Evolutionary conservation across 2,797 vertebrate genomes (phyloP), one percentile per base, ranked within the genome.

Genomic region (Sparus aurata): DNA sequence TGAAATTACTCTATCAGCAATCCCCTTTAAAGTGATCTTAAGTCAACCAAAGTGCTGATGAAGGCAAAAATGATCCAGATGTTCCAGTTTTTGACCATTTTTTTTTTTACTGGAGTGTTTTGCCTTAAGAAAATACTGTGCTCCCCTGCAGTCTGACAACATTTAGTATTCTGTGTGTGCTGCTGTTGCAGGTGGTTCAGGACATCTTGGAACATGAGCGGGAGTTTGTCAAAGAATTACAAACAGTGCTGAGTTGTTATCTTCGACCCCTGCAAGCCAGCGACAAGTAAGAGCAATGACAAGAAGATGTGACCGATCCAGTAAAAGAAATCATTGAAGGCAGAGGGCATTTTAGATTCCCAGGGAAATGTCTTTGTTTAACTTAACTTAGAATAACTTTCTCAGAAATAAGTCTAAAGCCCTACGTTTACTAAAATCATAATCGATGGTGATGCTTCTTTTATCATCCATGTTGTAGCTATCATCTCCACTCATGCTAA

Each of bases 181-280:
- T 82, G 63, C 64, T 64, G 74, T 84, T 72, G 22, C 93, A 99
- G 98, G 98, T 99, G 62, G 97, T 99, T 34, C 97, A 99, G 91
- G 98, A 98, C 94, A 98, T 99, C 91, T 91, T 99, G 95, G 98
- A 99, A 82, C 97, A 97, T 34, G 98, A 99, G 92, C 96, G 96
- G 73, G 98, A 98, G 86, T 99, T 98, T 92, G 95, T 97, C 58
- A 99, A 98, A 94, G 98, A 99, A 80, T 93, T 99, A 38, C 98
- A 98, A 82, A 94, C 95, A 0, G 94, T 99, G 82, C 91, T 99
- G 90, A 94, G 91, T 77, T 97, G 95, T 91, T 99, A 98, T 92
- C 94, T 99, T 80, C 96, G 97, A 89, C 96, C 97, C 16, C 94
- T 99, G 75, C 97, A 98, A 93, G 93, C 96, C 89, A 97, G 96